phyloP scores from a whole-genome alignment of 2,888 invertebrate species.

The Drosophila mimica region DNA sequence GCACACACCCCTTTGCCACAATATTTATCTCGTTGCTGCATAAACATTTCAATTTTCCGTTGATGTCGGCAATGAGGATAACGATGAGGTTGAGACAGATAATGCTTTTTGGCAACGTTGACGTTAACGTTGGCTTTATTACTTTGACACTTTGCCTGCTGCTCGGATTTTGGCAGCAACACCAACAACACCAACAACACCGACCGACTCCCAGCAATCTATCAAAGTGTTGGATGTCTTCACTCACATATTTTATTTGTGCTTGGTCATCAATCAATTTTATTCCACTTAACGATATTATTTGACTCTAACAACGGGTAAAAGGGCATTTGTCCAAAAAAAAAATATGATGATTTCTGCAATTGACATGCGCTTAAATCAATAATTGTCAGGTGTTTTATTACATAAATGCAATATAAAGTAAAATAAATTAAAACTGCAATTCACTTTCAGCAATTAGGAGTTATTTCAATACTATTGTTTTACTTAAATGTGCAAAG shows the following conservation, averaged over 20 bases:
- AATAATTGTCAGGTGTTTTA: not conserved
- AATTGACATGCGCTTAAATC: constrained; percentile 36
- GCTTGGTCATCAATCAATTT: constrained; percentile 80
- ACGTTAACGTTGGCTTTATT: constrained; percentile 50
- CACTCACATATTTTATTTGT: constrained; percentile 46
- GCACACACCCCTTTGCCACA: constrained; percentile 55
- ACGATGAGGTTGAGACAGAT: constrained; percentile 24
- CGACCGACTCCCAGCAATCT: constrained; percentile 60
- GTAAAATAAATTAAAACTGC: not conserved
- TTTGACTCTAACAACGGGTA: constrained; percentile 31
- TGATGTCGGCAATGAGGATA: constrained; percentile 7
- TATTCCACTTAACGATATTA: constrained; percentile 60
- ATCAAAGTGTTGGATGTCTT: constrained; percentile 71
- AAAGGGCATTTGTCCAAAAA: not conserved
- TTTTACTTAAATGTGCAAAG: not conserved
- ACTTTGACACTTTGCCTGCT: constrained; percentile 71
- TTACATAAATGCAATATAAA: no score
- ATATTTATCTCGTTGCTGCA: constrained; percentile 62
- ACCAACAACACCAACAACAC: constrained; percentile 20
- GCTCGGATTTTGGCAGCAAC: constrained; percentile 42
- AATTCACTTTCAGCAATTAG: not conserved
- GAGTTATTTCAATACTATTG: not conserved
- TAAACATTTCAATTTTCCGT: constrained; percentile 30
- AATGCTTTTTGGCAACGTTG: constrained; percentile 47
- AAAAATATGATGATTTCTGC: constrained; percentile 8